Base-by-base conservation (phyloP, 2,888 invertebrate species). In the Spicauda simplicius region DNA sequence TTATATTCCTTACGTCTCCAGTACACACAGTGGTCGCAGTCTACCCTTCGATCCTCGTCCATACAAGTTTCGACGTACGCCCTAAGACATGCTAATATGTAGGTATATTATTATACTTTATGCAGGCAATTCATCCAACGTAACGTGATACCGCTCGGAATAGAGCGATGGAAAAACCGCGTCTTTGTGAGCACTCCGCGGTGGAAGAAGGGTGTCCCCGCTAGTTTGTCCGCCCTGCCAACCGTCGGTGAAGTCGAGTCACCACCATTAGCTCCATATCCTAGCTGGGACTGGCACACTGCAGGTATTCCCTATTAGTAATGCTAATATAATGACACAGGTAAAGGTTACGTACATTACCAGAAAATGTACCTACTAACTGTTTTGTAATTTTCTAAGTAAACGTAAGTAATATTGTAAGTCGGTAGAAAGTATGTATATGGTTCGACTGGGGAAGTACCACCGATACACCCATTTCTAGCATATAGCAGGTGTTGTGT, bases 181-280 rank as follows among this genome's bases (percentile, higher is more conserved):
- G 87, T 97, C 6, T 97, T 97, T 79, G 84, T 97, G 0, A 96
- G 96, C 52, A 94, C 97, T 16, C 97, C 97, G 0, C 94, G 96
- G 63, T 97, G 97, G 97, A 96, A 95, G 77, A 90, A 91, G 59
- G 97, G 97, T 0, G 95, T 96, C 0, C 97, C 97, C 0, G 96
- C 95, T 1, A 96, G 97, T 0, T 83, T 97, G 56, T 95, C 96
- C 0, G 94, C 94, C 10, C 78, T 97, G 6, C 95, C 96, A 0
- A 93, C 94, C 70, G 86, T 91, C 1, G 91, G 95, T 0, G 83
- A 85, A 48, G 93, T 86, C 14, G 84, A 86, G 45, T 94, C 94
- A 52, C 97, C 97, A 0, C 90, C 92, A 20, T 85, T 97, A 41
- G 88, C 83, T 19, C 97, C 97, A 0, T 97, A 96, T 84, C 97